Base-by-base conservation (phyloP, 2,797 vertebrate species). In the Urocyon cinereoargenteus region DNA sequence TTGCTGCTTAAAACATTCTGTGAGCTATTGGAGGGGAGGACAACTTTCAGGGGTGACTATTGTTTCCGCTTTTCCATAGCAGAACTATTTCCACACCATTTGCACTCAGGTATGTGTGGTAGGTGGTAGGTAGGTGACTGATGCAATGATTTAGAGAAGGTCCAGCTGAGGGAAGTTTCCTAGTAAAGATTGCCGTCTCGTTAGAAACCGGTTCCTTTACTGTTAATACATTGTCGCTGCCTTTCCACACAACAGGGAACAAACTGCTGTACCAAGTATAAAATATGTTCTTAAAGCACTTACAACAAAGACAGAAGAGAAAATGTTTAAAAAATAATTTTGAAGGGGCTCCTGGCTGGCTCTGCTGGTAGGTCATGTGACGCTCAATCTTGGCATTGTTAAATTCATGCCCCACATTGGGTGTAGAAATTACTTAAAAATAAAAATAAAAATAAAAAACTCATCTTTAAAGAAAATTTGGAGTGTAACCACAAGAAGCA, bases 401-500 rank as follows among this genome's bases (percentile, higher is more conserved):
- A 75, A 51, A 26, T 75, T 75, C 51, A 15, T 1, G 15, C 16
- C 45, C 8, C 26, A 49, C 2, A 18, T 10, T 10, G 8, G 73
- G 26, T 31, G 8, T 31, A 51, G 73, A 51, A 7, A 75, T 75
- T 11, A 51, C 26, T 31, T 28, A 75, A 75, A 64, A 64, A 6
- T 28, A 31, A 62, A 31, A 70, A 70, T 10, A 70, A 22, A 49
- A 49, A 75, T 22, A 36, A 22, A 11, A 51, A 70, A 18, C 45
- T 75, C 8, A 75, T 75, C 72, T 75, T 49, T 49, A 49, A 75
- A 75, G 40, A 68, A 75, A 49, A 75, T 49, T 96, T 78, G 66
- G 49, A 97, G 70, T 36, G 40, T 94, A 94, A 96, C 18, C 40
- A 66, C 68, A 96, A 85, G 59, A 97, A 97, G 93, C 15, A 40